Evolutionary conservation across 2,888 invertebrate genomes (phyloP).

Genomic region (Nezara viridula): DNA sequence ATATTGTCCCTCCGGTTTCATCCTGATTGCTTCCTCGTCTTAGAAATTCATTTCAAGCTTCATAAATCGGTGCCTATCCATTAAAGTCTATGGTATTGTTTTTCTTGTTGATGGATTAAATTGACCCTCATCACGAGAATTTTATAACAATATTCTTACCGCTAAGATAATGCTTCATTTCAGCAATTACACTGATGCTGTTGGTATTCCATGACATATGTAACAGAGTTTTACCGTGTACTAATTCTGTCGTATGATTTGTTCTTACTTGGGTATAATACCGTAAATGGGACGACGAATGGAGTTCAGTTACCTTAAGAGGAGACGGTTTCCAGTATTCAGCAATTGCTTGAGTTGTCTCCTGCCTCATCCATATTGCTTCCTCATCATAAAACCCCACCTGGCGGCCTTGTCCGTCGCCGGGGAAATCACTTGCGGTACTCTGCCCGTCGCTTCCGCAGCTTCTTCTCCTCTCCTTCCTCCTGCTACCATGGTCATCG

Average conservation of each 20-base stretch:
- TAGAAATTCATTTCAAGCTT: background rate
- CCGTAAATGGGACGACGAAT: slow-evolving; percentile 21
- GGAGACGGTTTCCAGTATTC: slow-evolving; percentile 15
- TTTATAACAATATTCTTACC: background rate
- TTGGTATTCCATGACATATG: background rate
- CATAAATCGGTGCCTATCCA: background rate
- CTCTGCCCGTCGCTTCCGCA: background rate
- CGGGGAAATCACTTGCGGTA: background rate
- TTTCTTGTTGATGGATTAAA: background rate
- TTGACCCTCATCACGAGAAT: background rate
- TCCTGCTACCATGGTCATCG: slow-evolving; percentile 37
- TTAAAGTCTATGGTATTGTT: background rate
- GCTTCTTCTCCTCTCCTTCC: background rate
- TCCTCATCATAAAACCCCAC: slow-evolving; percentile 43
- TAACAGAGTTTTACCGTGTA: background rate
- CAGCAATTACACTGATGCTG: background rate
- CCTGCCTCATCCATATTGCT: slow-evolving; percentile 13
- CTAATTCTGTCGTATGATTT: background rate
- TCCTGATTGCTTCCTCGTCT: background rate
- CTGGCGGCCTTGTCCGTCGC: background rate
- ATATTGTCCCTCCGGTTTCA: background rate
- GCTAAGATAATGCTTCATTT: background rate
- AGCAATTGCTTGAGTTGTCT: slow-evolving; percentile 18
- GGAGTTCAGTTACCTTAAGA: slow-evolving; percentile 32
- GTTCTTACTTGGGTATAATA: background rate